Evolutionary conservation across 1,140 invertebrate species (phyloP).

Genomic region (Sycophaga agraensis): DNA sequence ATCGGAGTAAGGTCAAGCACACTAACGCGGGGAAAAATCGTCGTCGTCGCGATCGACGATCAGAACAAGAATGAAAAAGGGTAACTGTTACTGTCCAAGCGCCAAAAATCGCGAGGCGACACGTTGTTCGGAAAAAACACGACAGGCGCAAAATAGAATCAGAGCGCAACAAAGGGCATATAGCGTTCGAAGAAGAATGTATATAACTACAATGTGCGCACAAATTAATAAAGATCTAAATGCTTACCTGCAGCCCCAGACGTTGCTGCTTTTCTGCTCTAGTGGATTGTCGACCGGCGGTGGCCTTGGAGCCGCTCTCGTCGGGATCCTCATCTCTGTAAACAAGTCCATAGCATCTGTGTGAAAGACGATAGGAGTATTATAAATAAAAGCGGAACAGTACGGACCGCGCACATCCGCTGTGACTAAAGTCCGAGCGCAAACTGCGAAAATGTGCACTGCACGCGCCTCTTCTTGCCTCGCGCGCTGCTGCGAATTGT

Average conservation of each 20-base stretch:
- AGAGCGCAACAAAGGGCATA: too few species aligned
- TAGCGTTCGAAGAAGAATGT: background rate
- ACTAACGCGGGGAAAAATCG: too few species aligned
- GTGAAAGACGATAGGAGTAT: background rate
- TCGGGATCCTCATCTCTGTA: constrained; percentile 51
- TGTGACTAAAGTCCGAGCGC: background rate
- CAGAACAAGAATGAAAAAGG: background rate
- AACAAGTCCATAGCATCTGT: constrained; percentile 29
- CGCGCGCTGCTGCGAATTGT: too few species aligned
- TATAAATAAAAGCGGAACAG: too few species aligned
- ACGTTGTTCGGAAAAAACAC: background rate
- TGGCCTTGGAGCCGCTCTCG: constrained; percentile 49
- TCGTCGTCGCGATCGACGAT: too few species aligned
- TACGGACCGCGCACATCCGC: background rate
- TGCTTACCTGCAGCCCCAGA: constrained; percentile 47
- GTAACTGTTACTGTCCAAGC: background rate
- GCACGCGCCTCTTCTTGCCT: too few species aligned
- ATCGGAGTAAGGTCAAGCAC: too few species aligned
- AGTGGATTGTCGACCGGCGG: constrained; percentile 33
- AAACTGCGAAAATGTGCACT: background rate
- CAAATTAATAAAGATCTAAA: too few species aligned
- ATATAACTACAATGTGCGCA: too few species aligned
- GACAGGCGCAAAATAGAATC: background rate
- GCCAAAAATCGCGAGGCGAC: background rate
- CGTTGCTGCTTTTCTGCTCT: constrained; percentile 30